phyloP scores from a whole-genome alignment of 1,140 invertebrate genomes.

The Ceratitis capitata region DNA sequence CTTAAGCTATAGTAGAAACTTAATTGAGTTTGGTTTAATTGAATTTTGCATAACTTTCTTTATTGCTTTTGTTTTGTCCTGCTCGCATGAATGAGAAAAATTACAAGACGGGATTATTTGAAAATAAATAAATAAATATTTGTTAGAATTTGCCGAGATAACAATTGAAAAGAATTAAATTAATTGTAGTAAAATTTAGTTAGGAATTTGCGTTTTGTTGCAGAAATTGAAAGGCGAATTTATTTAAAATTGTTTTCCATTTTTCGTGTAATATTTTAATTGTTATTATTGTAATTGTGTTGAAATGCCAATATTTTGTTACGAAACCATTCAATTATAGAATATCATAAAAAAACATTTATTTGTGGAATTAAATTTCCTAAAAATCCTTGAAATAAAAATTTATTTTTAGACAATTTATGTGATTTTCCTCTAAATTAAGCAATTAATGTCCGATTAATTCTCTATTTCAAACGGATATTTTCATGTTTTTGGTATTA shows the following conservation, averaged over 20 bases:
- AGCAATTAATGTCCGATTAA: too few species aligned
- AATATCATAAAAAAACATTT: too few species aligned
- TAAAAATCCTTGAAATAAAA: too few species aligned
- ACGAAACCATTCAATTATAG: too few species aligned
- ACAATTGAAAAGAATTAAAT: background rate
- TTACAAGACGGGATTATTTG: background rate
- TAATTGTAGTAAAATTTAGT: background rate
- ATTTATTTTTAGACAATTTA: too few species aligned
- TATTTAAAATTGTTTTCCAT: background rate
- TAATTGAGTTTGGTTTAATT: background rate
- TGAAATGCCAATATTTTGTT: too few species aligned
- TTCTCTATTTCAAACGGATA: too few species aligned
- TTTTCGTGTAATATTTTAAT: background rate
- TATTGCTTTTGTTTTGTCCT: background rate
- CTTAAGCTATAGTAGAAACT: background rate
- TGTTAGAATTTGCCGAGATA: background rate
- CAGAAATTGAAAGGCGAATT: background rate
- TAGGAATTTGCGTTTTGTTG: background rate
- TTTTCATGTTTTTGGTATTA: too few species aligned
- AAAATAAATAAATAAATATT: background rate
- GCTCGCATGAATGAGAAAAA: background rate
- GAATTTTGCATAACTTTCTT: background rate
- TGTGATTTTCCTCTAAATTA: too few species aligned
- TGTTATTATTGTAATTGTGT: too few species aligned
- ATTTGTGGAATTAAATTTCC: too few species aligned